Evolutionary conservation across 1,140 invertebrate genomes (phyloP).

Genomic region (Lepidurus arcticus): DNA sequence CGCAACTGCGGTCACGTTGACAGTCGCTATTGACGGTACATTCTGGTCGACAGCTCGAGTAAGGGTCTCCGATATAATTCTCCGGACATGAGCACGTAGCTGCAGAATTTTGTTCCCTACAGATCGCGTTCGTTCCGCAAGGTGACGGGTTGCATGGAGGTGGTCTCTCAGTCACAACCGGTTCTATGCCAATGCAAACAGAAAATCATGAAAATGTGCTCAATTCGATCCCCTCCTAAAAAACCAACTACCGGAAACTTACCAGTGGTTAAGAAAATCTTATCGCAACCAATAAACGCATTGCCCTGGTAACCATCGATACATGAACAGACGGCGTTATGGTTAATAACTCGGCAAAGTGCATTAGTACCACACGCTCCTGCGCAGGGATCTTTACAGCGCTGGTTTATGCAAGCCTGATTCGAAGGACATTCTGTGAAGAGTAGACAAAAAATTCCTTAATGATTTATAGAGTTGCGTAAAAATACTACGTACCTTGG

Average conservation of each 20-base stretch:
- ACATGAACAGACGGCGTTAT: conserved; percentile 70
- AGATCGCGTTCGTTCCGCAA: conserved; percentile 70
- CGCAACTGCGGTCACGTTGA: conserved; percentile 62
- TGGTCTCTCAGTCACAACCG: not conserved
- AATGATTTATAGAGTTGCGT: conserved; percentile 48
- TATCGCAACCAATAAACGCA: conserved; percentile 58
- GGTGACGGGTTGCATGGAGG: conserved; percentile 59
- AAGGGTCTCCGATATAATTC: conserved; percentile 62
- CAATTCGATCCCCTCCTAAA: not conserved
- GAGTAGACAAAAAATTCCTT: conserved; percentile 26
- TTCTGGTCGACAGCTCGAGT: conserved; percentile 65
- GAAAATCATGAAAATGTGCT: not conserved
- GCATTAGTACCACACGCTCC: conserved; percentile 70
- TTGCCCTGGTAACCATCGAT: conserved; percentile 63
- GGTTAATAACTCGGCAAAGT: conserved; percentile 69
- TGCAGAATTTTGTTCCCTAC: conserved; percentile 52
- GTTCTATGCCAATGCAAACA: not conserved
- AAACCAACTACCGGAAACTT: not conserved
- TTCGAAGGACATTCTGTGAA: conserved; percentile 68
- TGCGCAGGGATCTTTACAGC: conserved; percentile 67
- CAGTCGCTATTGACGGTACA: conserved; percentile 74
- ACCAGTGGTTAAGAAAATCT: conserved; percentile 46
- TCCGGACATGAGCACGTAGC: conserved; percentile 47
- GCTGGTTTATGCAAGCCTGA: conserved; percentile 64
- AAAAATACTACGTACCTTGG: not conserved